A percentile compares a stretch with the other conserved stretches of the same genome.
These are phyloP conservation scores for Hybos culiciformis DNA, from an alignment of 2,888 invertebrate genomes.

Conservation along the genomic window DNA sequence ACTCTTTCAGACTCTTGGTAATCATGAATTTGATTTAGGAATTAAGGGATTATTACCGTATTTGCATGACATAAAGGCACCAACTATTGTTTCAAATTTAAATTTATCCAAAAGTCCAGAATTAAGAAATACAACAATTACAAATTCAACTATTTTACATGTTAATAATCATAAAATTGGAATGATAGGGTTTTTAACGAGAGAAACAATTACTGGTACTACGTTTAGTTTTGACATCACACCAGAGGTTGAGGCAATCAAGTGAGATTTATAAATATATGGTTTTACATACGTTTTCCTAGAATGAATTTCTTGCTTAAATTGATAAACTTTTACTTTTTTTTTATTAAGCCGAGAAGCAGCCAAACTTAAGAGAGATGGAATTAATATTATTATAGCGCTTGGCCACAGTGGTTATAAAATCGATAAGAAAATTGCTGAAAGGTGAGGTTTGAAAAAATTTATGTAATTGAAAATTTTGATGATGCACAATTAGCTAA, in stretches of 20 bases:
- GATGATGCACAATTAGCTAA: too few relatives aligned
- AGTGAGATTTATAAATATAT: constrained; percentile 20
- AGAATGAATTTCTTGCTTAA: not conserved
- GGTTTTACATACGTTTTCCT: not conserved
- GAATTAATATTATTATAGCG: constrained; percentile 65
- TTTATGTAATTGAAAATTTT: too few relatives aligned
- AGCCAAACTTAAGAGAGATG: constrained; percentile 40
- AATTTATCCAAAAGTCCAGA: constrained; percentile 49
- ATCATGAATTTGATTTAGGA: constrained; percentile 85
- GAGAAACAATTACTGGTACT: constrained; percentile 54
- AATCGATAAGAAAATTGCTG: constrained; percentile 58
- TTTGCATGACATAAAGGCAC: constrained; percentile 52
- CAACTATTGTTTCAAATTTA: constrained; percentile 64
- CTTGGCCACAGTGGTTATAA: constrained; percentile 72
- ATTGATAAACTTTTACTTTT: not conserved
- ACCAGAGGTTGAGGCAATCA: constrained; percentile 57
- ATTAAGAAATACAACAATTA: constrained; percentile 38
- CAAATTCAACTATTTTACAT: constrained; percentile 50
- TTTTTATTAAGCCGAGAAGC: constrained; percentile 37
- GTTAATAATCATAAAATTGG: constrained; percentile 56
- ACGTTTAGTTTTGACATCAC: constrained; percentile 44
- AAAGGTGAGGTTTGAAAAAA: too few relatives aligned
- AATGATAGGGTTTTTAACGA: constrained; percentile 75
- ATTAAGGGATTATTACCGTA: constrained; percentile 63
- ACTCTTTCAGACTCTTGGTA: constrained; percentile 68